Conservation (phyloP, 2,888 invertebrate species). For the Melinaea menophilus region DNA sequence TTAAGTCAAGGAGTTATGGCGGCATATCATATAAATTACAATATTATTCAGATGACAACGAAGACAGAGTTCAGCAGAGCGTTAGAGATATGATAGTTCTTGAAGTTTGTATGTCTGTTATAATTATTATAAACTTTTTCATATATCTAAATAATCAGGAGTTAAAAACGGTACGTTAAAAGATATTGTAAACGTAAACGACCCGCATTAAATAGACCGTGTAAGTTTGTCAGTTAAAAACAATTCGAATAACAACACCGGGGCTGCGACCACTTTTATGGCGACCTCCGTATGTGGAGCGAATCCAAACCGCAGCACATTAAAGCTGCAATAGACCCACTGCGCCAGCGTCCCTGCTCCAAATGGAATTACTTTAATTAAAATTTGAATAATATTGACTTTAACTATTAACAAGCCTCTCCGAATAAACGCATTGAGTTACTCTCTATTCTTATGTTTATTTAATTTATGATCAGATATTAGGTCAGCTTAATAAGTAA, state of each 20-base stretch:
- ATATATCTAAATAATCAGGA: too few species aligned
- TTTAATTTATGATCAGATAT: too few species aligned
- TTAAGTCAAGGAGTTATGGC: not conserved
- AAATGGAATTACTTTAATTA: conserved; percentile 46
- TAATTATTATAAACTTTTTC: conserved; percentile 26
- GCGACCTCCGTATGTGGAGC: conserved; percentile 60
- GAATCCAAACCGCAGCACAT: conserved; percentile 67
- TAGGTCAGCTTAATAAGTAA: too few species aligned
- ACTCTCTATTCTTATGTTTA: too few species aligned
- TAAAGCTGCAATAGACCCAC: conserved; percentile 61
- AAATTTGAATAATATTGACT: conserved; percentile 31
- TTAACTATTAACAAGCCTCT: conserved; percentile 2
- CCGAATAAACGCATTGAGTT: not conserved
- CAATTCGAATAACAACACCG: conserved; percentile 58
- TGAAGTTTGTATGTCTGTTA: conserved; percentile 10
- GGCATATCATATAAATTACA: not conserved
- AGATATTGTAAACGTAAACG: not conserved
- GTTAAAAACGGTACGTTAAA: too few species aligned
- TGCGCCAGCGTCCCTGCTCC: conserved; percentile 48
- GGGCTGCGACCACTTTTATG: conserved; percentile 58
- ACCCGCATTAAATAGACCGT: conserved; percentile 43
- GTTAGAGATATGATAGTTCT: not conserved
- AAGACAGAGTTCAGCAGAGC: not conserved
- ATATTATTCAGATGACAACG: conserved; percentile 1
- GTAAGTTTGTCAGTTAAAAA: conserved; percentile 60